Conservation (phyloP, 2,113 vertebrate species). For the Psephotus haematonotus region DNA sequence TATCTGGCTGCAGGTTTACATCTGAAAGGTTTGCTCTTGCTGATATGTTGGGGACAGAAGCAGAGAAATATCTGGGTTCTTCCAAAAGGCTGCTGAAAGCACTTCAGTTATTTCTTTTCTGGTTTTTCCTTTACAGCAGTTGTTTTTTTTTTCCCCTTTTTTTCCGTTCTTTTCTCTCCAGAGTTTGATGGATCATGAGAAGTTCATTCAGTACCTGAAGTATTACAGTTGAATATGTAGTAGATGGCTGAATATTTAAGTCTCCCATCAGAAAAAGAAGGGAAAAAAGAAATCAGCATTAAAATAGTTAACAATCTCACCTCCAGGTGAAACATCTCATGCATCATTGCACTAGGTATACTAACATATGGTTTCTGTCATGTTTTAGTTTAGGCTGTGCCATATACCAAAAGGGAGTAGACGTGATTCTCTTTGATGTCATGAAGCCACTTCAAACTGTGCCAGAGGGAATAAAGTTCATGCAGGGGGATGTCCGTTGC, state of each 20-base stretch:
- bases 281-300: neutral
- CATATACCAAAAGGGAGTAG: slow-evolving; percentile 75
- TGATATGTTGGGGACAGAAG: neutral
- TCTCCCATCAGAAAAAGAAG: neutral
- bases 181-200: neutral
- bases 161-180: neutral
- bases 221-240: neutral
- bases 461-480: slow-evolving; percentile 80
- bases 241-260: neutral
- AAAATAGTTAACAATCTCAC: neutral
- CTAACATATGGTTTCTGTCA: neutral
- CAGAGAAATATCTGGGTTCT: neutral
- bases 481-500: slow-evolving; percentile 82
- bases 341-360: neutral
- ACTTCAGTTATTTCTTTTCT: neutral
- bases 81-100: neutral
- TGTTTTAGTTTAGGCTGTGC: slow-evolving; percentile 84
- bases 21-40: neutral
- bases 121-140: neutral
- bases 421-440: slow-evolving; percentile 86
- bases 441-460: slow-evolving; percentile 66
- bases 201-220: neutral
- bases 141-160: neutral
- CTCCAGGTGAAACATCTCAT: neutral
- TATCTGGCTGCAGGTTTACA: neutral